Conservation (phyloP, 2,888 invertebrate species). For the Incurvaria masculella region DNA sequence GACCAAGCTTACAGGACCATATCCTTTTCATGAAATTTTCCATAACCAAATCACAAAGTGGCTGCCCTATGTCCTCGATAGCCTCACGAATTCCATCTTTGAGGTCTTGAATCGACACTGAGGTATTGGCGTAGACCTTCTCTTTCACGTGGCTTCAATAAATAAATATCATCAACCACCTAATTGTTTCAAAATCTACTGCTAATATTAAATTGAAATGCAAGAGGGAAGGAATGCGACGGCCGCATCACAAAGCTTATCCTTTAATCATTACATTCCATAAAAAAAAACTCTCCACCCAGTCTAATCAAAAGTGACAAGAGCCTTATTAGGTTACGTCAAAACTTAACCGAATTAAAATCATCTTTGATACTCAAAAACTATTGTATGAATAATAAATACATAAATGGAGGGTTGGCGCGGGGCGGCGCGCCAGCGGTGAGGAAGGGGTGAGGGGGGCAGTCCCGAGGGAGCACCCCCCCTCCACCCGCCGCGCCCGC, state of each 20-base stretch:
- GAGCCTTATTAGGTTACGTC: conserved; percentile 50
- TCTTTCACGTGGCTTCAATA: too few species aligned
- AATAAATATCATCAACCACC: too few species aligned
- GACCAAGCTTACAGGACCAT: too few species aligned
- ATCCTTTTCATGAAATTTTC: too few species aligned
- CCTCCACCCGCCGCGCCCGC: conserved; percentile 22
- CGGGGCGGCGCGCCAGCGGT: neutral
- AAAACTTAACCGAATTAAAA: conserved; percentile 42
- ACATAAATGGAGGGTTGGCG: neutral
- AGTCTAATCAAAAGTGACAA: conserved; percentile 53
- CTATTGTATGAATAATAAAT: conserved; percentile 59
- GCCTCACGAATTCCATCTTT: too few species aligned
- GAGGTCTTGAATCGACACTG: too few species aligned
- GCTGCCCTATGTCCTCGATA: too few species aligned
- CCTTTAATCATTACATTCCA: conserved; percentile 39
- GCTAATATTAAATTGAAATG: too few species aligned
- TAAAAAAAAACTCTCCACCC: conserved; percentile 33
- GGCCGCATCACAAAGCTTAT: conserved; percentile 23
- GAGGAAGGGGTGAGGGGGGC: conserved; percentile 25
- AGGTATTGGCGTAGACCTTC: too few species aligned
- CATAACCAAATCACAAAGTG: too few species aligned
- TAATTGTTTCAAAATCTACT: too few species aligned
- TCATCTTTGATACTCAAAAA: conserved; percentile 37
- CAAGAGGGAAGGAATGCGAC: too few species aligned
- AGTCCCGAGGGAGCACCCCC: conserved; percentile 47